Evolutionary conservation across 2,888 invertebrate genomes (phyloP).

Genomic region (Xestia c-nigrum): DNA sequence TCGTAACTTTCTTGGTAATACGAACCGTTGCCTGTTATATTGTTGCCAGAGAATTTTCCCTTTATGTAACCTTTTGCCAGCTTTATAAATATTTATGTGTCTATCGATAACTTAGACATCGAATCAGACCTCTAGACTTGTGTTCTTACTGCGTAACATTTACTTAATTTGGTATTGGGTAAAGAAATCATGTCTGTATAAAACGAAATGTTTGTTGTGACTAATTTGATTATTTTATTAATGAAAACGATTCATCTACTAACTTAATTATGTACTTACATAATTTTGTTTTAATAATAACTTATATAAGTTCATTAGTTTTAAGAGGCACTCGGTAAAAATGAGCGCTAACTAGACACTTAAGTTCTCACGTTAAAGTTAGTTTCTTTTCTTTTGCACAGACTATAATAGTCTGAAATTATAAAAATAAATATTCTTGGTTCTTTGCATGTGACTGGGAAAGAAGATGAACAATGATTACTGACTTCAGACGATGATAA

Average conservation of each 20-base stretch:
- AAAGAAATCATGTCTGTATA: not conserved
- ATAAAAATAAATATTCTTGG: not conserved
- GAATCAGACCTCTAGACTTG: slow-evolving; percentile 9
- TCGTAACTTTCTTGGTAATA: slow-evolving; percentile 49
- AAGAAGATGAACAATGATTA: not conserved
- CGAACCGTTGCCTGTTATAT: slow-evolving; percentile 35
- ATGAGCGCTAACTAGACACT: slow-evolving; percentile 5
- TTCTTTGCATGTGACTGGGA: not conserved
- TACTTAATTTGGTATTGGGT: slow-evolving; percentile 15
- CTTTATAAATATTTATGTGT: slow-evolving; percentile 45
- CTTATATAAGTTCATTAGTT: slow-evolving; percentile 12
- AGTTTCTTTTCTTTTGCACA: too few species aligned
- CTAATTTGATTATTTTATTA: slow-evolving; percentile 17
- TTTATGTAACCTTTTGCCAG: slow-evolving; percentile 30
- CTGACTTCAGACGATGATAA: slow-evolving; percentile 3
- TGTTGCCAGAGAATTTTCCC: slow-evolving; percentile 44
- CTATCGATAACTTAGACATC: slow-evolving; percentile 20
- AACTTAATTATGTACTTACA: not conserved
- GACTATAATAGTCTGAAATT: not conserved
- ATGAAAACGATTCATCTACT: not conserved
- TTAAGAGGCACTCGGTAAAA: slow-evolving; percentile 32
- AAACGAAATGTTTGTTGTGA: slow-evolving; percentile 11
- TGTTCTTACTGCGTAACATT: slow-evolving; percentile 24
- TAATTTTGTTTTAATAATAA: slow-evolving; percentile 4
- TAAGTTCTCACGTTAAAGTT: not conserved